Percentiles rank a stretch among this genome's conserved stretches.
Conservation (phyloP, 2,888 invertebrate genomes). For the Abscondita cerata region DNA sequence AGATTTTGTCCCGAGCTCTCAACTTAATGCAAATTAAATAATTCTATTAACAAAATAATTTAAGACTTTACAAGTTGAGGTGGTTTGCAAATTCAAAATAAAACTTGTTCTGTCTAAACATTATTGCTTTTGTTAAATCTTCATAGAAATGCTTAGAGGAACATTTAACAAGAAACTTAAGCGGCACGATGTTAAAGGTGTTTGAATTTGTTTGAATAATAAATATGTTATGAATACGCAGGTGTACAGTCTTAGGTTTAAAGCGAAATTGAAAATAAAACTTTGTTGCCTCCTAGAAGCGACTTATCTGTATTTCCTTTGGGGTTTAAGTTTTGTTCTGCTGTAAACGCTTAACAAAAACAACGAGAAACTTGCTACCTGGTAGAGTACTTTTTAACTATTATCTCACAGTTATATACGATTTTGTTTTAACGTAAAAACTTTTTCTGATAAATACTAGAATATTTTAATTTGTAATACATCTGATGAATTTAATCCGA, state of each 20-base stretch:
- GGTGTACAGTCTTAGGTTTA: neutral
- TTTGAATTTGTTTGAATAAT: slow-evolving; percentile 6
- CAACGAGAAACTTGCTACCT: too few relatives aligned
- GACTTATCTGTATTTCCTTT: slow-evolving; percentile 8
- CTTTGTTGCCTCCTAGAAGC: slow-evolving; percentile 2
- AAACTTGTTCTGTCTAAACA: neutral
- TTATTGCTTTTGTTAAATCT: slow-evolving; percentile 3
- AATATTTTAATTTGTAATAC: too few relatives aligned
- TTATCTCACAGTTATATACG: too few relatives aligned
- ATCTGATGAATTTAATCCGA: too few relatives aligned
- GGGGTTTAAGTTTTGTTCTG: slow-evolving; percentile 3
- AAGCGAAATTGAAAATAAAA: slow-evolving; percentile 5
- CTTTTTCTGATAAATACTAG: too few relatives aligned
- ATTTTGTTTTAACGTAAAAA: too few relatives aligned
- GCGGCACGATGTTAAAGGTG: neutral
- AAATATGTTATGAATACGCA: slow-evolving; percentile 5
- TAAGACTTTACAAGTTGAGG: slow-evolving; percentile 8
- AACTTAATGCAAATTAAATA: slow-evolving; percentile 22
- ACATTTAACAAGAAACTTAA: too few relatives aligned
- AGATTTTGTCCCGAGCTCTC: slow-evolving; percentile 23
- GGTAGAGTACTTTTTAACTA: too few relatives aligned
- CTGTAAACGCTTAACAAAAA: too few relatives aligned
- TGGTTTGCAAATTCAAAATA: slow-evolving; percentile 10
- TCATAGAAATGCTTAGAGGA: too few relatives aligned
- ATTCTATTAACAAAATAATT: slow-evolving; percentile 20